These are phyloP conservation scores for Perccottus glenii DNA, from an alignment of 2,113 vertebrate genomes.

Conservation along the genomic window DNA sequence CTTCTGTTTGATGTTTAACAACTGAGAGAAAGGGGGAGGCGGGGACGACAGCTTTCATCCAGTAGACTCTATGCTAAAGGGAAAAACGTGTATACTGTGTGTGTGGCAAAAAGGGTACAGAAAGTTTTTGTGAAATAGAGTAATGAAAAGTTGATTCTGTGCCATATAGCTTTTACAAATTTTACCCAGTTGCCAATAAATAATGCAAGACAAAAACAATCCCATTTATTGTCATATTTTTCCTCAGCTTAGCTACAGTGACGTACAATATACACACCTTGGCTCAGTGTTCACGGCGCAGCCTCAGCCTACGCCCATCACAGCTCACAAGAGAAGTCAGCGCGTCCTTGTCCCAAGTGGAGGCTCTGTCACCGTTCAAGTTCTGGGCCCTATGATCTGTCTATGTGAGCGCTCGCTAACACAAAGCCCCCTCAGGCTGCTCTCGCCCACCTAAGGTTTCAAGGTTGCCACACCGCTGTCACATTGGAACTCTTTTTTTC, in stretches of 20 bases:
- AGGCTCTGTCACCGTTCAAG: conserved; percentile 51
- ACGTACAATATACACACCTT: background rate
- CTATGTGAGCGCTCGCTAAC: conserved; percentile 46
- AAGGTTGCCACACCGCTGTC: conserved; percentile 68
- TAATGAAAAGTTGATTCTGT: conserved; percentile 15
- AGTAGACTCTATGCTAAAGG: conserved; percentile 58
- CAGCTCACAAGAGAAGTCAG: conserved; percentile 39
- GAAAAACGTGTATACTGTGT: conserved; percentile 19
- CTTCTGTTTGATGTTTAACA: conserved; percentile 75
- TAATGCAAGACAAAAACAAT: too few species aligned
- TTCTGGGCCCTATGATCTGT: conserved; percentile 62
- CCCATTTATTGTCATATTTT: too few species aligned
- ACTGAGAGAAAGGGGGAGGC: conserved; percentile 49
- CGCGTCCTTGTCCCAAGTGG: conserved; percentile 56
- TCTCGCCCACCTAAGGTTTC: conserved; percentile 68
- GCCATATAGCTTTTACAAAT: background rate
- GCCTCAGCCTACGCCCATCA: background rate
- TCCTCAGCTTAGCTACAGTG: background rate
- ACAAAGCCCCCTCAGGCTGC: conserved; percentile 64
- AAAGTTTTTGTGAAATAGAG: conserved; percentile 9
- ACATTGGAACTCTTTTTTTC: conserved; percentile 30
- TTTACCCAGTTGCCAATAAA: too few species aligned
- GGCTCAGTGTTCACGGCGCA: background rate
- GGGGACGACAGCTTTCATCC: conserved; percentile 67
- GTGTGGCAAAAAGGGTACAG: conserved; percentile 3